Base-by-base conservation (phyloP, 2,888 invertebrate species). In the Oegoconia quadripuncta region DNA sequence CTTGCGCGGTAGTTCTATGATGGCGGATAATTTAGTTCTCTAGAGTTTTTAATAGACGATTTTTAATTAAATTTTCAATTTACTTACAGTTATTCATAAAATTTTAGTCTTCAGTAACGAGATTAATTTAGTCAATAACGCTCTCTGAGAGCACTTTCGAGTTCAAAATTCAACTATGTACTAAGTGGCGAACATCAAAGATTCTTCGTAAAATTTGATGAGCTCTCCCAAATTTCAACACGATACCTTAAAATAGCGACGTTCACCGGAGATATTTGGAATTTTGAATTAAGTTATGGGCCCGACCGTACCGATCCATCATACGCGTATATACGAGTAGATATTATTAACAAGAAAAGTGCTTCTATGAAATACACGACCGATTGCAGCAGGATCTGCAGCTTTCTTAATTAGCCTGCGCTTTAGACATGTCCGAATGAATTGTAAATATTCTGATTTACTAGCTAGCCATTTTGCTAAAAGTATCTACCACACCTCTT, bases 371-470 rank as follows among this genome's bases (percentile, higher is more conserved):
- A 71, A 56, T 59, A 63, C 50, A 54, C 55, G 53, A 59, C 50
- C 41, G 48, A 52, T 44, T 45, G 46, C 49, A 63, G 50, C 59
- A 50, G 41, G 66, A 58, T 54, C 42, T 46, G 42, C 68, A 68
- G 72, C 71, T 78, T 76, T 76, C 77, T 71, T 63, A 46, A 62
- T 60, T 57, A 39, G 50, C 52, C 48, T 44, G 37, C 34, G 38
- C 23, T 26, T 40, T 29, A 14, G 37, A 38, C 7, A 20, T 6
- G 7, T 20, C 7, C 3, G 7, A 20, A 20, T 20, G 20, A 6
- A 6, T 6, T 6, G 20, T 20, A 20, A 20, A 7, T 20, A 20
- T 3, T 6, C 5, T 7, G 20, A 3, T 20, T 20, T 20, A n/a
- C n/a, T n/a, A n/a, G n/a, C n/a, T n/a, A n/a, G n/a, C n/a, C n/a